Percentiles rank a stretch among this genome's conserved stretches.
Conservation (phyloP, 92 coral and sea anemone genomes). For the Actinernus sp. region DNA sequence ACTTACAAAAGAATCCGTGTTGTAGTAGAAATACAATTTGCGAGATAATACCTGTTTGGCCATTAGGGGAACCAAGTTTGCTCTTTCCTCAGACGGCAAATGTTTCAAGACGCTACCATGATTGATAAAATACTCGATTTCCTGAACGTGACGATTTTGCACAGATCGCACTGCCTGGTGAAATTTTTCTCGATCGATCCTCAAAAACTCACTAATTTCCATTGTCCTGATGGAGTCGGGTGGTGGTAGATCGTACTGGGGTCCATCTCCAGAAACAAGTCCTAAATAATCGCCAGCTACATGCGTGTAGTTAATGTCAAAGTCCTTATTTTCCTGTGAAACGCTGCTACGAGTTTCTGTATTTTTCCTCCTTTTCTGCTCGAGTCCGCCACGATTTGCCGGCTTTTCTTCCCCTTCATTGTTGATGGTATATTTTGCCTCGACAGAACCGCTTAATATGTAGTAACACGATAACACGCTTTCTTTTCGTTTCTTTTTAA, state of each 20-base stretch:
- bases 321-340: slow-evolving; percentile 15
- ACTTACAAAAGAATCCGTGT: no score
- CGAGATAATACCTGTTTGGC: slow-evolving; percentile 95
- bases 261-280: slow-evolving; percentile 88
- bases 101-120: slow-evolving; percentile 43
- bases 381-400: background rate
- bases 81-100: slow-evolving; percentile 74
- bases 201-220: slow-evolving; percentile 82
- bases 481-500: slow-evolving; percentile 68
- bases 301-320: slow-evolving; percentile 85
- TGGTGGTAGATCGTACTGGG: slow-evolving; percentile 85
- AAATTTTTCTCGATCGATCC: slow-evolving; percentile 83
- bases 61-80: slow-evolving; percentile 73
- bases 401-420: slow-evolving; percentile 13
- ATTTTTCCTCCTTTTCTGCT: background rate
- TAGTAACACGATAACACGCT: slow-evolving; percentile 85
- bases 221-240: slow-evolving; percentile 83
- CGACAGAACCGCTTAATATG: slow-evolving; percentile 90
- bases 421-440: slow-evolving; percentile 76
- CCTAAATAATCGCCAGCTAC: slow-evolving; percentile 97
- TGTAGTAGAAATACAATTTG: no score
- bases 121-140: slow-evolving; percentile 77
- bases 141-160: slow-evolving; percentile 82
- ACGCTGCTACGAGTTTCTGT: no score
- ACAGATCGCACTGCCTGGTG: slow-evolving; percentile 77